Evolutionary conservation across 2,113 vertebrate genomes (phyloP).

Genomic region (Chionis minor): DNA sequence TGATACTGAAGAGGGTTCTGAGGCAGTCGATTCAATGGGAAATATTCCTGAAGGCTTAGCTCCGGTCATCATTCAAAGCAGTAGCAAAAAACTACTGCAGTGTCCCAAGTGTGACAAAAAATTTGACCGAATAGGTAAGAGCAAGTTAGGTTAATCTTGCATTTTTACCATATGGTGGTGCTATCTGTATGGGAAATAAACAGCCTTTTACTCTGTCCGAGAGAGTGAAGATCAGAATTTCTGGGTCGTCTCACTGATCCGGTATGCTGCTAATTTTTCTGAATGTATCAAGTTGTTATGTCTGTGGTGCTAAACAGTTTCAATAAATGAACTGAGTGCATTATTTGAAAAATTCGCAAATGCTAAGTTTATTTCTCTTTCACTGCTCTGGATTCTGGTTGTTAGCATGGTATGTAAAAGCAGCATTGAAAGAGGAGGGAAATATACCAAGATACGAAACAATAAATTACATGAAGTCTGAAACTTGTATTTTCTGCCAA

Average conservation of each 20-base stretch:
- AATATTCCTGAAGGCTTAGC: slow-evolving; percentile 85
- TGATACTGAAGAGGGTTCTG: slow-evolving; percentile 68
- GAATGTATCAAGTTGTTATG: neutral
- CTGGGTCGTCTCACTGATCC: neutral
- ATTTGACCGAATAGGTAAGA: slow-evolving; percentile 95
- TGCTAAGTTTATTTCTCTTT: neutral
- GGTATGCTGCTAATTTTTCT: neutral
- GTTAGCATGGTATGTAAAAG: neutral
- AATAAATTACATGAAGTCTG: neutral
- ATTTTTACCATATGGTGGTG: neutral
- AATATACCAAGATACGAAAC: neutral
- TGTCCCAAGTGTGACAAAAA: slow-evolving; percentile 96
- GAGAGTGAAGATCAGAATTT: neutral
- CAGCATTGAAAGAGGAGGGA: neutral
- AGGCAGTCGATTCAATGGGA: slow-evolving; percentile 63
- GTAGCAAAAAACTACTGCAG: slow-evolving; percentile 88
- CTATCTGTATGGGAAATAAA: neutral
- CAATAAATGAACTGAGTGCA: neutral
- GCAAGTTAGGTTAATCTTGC: neutral
- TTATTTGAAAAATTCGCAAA: neutral
- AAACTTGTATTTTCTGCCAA: neutral
- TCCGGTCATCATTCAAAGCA: slow-evolving; percentile 84
- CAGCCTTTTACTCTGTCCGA: neutral
- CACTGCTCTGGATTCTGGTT: neutral
- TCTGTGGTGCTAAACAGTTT: neutral